Evolutionary conservation across 1,140 invertebrate genomes (phyloP), one percentile per base, ranked within the genome.

Genomic region (Drosophila saltans): DNA sequence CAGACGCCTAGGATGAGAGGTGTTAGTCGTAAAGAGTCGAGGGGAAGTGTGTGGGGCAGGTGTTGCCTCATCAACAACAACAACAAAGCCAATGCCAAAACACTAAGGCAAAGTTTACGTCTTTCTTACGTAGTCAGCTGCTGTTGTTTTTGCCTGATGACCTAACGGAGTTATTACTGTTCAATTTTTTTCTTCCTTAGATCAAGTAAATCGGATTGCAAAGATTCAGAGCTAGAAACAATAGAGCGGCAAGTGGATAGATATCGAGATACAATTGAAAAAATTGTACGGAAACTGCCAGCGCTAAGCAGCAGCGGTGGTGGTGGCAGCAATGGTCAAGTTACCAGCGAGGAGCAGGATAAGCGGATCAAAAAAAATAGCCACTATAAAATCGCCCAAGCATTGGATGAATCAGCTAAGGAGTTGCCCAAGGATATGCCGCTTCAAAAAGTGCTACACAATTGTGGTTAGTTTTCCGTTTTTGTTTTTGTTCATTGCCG

Each of bases 231-330:
- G 93, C 93, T 98, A 55, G 95, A 96, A 92, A 95, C 94, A 67
- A 96, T 97, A 36, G 97, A 98, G 81, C 96, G 96, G 78, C 95
- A 96, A 92, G 97, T 98, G 3, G 97, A 99, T 68, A 94, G 96
- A 78, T 95, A 98, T 26, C 95, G 95, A 80, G 94, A 95, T 92
- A 96, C 96, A 28, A 92, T 96, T 58, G 94, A 94, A 66, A 94
- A 94, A 92, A 94, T 95, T 73, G 95, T 93, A 75, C 96, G 96
- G 89, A 94, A 94, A 75, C 91, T 96, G 40, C 93, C 94, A 16
- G 93, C 93, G 1, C 48, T 88, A 9, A 90, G 90, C 58, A 78
- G 73, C 28, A 63, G 82, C 26, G 77, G 75, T 3, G 45, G 68
- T 7, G 69, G 83, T 64, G 77, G 72, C 30, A 77, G 72, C 66